Evolutionary conservation across 2,113 vertebrate genomes (phyloP).

Genomic region (Daphoenositta chrysoptera): DNA sequence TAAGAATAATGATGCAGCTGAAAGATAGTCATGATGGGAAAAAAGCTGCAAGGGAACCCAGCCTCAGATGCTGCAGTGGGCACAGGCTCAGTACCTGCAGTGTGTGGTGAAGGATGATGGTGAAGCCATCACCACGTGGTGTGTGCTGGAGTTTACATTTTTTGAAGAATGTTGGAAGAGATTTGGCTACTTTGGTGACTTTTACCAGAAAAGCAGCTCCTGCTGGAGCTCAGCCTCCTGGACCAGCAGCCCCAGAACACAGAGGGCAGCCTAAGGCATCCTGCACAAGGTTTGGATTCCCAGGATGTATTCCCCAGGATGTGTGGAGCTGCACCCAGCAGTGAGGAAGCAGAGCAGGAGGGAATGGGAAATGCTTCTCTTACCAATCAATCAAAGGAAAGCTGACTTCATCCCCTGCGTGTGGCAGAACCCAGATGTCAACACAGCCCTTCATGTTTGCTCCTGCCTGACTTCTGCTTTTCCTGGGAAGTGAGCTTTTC

Average conservation of each 20-base stretch:
- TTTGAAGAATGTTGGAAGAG: neutral
- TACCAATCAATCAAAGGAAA: neutral
- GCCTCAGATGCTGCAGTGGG: neutral
- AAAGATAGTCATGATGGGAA: neutral
- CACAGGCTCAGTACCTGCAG: neutral
- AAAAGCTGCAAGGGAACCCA: neutral
- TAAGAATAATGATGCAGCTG: neutral
- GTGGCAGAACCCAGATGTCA: neutral
- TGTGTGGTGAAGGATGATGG: neutral
- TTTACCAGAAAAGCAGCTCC: neutral
- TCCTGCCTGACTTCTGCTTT: neutral
- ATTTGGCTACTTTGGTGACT: neutral
- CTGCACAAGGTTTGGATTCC: neutral
- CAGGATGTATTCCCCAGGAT: neutral
- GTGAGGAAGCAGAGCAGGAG: neutral
- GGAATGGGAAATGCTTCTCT: neutral
- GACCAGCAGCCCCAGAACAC: neutral
- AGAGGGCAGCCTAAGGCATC: neutral
- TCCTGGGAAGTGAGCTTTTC: neutral
- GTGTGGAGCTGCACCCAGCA: neutral
- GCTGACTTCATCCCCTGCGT: neutral
- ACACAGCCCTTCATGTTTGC: neutral
- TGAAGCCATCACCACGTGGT: neutral
- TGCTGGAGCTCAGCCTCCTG: neutral
- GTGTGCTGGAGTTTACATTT: neutral